Percentiles rank a stretch among this genome's conserved stretches.
Conservation (phyloP, 2,113 vertebrate genomes). For the Phyllostomus discolor region DNA sequence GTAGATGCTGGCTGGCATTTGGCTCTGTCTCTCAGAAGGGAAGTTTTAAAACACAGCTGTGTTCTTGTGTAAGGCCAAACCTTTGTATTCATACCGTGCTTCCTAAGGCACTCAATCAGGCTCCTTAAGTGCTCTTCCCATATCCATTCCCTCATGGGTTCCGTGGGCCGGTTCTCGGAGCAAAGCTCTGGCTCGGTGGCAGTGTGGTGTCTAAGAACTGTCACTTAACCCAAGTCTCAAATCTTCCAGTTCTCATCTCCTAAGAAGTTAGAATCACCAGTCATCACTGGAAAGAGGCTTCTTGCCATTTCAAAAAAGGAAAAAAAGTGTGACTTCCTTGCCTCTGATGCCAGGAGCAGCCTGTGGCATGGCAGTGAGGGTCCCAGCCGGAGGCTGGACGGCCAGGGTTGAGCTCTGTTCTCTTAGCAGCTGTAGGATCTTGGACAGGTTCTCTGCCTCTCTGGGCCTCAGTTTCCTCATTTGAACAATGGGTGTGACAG, state of each 20-base stretch:
- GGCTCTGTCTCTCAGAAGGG: background rate
- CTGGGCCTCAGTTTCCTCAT: background rate
- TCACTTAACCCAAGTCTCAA: background rate
- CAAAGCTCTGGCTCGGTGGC: background rate
- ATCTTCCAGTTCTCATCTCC: background rate
- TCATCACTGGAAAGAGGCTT: background rate
- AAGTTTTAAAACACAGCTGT: background rate
- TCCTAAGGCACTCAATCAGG: background rate
- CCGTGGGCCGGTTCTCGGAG: background rate
- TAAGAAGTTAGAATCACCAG: background rate
- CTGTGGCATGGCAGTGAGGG: background rate
- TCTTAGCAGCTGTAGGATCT: background rate
- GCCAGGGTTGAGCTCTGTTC: background rate
- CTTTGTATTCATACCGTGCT: background rate
- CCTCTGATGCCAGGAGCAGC: background rate
- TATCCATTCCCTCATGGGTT: background rate
- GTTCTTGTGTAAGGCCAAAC: background rate
- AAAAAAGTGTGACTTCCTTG: too few species aligned
- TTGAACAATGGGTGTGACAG: background rate
- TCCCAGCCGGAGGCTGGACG: fast-evolving
- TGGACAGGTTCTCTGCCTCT: background rate
- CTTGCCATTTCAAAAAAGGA: background rate
- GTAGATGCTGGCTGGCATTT: background rate
- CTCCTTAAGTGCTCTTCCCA: background rate
- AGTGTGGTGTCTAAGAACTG: background rate